Conservation (phyloP, 2,888 invertebrate species). For the Stenchaetothrips biformis region DNA sequence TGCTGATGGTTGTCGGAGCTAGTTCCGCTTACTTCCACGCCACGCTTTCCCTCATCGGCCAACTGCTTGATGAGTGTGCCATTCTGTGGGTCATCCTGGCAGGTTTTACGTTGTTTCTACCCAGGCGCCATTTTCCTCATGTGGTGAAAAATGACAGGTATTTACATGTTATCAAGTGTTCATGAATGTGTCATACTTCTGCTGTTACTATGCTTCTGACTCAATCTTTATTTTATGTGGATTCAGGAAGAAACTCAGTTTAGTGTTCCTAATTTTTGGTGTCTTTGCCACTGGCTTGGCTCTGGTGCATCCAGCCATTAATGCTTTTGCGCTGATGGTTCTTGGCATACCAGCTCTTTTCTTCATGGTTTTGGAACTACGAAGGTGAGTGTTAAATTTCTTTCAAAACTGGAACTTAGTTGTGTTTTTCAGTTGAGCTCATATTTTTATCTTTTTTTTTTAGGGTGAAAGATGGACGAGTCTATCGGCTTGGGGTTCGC, state of each 20-base stretch:
- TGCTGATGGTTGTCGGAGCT: constrained; percentile 71
- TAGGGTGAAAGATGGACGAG: constrained; percentile 59
- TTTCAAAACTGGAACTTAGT: constrained; percentile 12
- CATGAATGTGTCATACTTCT: too few relatives aligned
- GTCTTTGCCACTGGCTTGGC: constrained; percentile 63
- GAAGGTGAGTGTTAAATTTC: constrained; percentile 52
- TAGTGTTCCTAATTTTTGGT: constrained; percentile 56
- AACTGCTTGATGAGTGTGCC: constrained; percentile 73
- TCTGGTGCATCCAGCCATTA: constrained; percentile 70
- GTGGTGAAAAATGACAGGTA: constrained; percentile 62
- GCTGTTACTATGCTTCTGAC: too few relatives aligned
- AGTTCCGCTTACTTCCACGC: constrained; percentile 83
- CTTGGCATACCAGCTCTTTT: constrained; percentile 64
- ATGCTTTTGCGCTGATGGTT: constrained; percentile 75
- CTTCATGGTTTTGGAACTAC: constrained; percentile 62
- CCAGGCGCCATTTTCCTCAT: constrained; percentile 63
- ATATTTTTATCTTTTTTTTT: constrained; percentile 37
- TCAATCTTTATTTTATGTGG: not conserved
- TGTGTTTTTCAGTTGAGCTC: constrained; percentile 33
- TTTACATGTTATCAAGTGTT: constrained; percentile 38
- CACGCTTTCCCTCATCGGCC: constrained; percentile 72
- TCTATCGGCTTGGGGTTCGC: constrained; percentile 66
- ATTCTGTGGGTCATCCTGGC: constrained; percentile 80
- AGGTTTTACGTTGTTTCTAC: constrained; percentile 69
- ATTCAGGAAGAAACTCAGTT: constrained; percentile 46